phyloP scores from a whole-genome alignment of 2,113 vertebrate genomes.

The Labeo rohita region DNA sequence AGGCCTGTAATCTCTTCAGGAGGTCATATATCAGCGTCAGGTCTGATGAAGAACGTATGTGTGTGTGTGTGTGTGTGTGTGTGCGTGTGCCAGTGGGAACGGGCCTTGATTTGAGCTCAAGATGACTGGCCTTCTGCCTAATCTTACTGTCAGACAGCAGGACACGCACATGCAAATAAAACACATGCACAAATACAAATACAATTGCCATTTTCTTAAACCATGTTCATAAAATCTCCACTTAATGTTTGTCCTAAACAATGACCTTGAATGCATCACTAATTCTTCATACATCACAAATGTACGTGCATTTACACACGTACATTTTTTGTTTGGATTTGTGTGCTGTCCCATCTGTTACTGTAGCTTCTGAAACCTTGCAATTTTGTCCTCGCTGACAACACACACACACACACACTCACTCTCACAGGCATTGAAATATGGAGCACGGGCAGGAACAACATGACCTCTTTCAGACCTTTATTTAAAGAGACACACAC shows the following conservation, averaged over 20 bases:
- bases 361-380: slow-evolving; percentile 9
- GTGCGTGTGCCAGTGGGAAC: not conserved
- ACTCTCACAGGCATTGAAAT: slow-evolving; percentile 1
- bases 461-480: slow-evolving; percentile 16
- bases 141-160: slow-evolving; percentile 10
- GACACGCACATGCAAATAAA: not conserved
- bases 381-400: slow-evolving; percentile 17
- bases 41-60: not conserved
- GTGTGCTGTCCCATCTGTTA: slow-evolving; percentile 37
- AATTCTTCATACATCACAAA: not conserved
- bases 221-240: not conserved
- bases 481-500: slow-evolving; percentile 5
- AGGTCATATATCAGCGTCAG: slow-evolving; percentile 37
- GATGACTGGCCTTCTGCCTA: slow-evolving; percentile 33
- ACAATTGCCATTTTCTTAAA: not conserved
- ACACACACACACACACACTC: slow-evolving; percentile 12
- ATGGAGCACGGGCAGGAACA: slow-evolving; percentile 9
- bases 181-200: not conserved
- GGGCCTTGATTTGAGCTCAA: slow-evolving; percentile 13
- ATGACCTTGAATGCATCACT: not conserved
- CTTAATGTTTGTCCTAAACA: not conserved
- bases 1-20: slow-evolving; percentile 43
- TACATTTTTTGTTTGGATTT: slow-evolving; percentile 1
- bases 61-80: not conserved
- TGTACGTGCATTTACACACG: not conserved